A percentile compares a stretch with the other conserved stretches of the same genome.
phyloP scores from a whole-genome alignment of 2,888 invertebrate species.

The Trypoxylon attenuatum region DNA sequence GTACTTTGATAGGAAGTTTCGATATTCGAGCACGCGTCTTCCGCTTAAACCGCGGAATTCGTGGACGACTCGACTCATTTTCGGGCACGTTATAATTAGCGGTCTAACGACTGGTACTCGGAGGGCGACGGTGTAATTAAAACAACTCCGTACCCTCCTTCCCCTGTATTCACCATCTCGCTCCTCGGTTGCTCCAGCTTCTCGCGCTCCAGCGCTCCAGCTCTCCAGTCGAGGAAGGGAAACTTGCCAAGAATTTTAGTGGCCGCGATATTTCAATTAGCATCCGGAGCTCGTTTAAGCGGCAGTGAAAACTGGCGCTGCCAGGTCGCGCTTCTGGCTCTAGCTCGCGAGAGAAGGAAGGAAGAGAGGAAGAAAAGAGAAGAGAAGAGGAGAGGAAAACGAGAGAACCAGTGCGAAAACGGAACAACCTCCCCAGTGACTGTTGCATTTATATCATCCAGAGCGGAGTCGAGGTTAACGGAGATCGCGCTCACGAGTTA shows the following conservation, averaged over 20 bases:
- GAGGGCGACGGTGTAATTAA: conserved; percentile 72
- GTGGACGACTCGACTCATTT: conserved; percentile 61
- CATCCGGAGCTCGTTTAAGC: conserved; percentile 66
- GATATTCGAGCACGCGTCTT: not conserved
- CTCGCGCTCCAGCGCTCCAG: conserved; percentile 31
- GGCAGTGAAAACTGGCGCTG: conserved; percentile 59
- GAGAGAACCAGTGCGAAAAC: no score
- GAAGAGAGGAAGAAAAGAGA: conserved; percentile 1
- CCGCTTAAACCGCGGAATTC: conserved; percentile 26
- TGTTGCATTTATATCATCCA: conserved; percentile 7
- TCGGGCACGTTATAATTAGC: conserved; percentile 74
- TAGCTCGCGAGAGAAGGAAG: conserved; percentile 8
- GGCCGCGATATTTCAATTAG: conserved; percentile 73
- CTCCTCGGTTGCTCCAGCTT: conserved; percentile 38
- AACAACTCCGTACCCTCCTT: conserved; percentile 62
- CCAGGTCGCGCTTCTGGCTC: conserved; percentile 33
- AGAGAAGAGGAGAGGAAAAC: not conserved
- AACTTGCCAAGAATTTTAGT: conserved; percentile 70
- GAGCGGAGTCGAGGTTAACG: conserved; percentile 10
- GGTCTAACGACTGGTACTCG: conserved; percentile 72
- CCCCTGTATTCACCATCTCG: conserved; percentile 32
- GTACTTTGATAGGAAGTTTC: not conserved
- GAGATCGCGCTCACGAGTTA: conserved; percentile 16
- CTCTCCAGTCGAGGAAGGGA: conserved; percentile 42
- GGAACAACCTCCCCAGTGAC: not conserved